phyloP scores from a whole-genome alignment of 2,113 vertebrate genomes.

The Corythornis cristatus region DNA sequence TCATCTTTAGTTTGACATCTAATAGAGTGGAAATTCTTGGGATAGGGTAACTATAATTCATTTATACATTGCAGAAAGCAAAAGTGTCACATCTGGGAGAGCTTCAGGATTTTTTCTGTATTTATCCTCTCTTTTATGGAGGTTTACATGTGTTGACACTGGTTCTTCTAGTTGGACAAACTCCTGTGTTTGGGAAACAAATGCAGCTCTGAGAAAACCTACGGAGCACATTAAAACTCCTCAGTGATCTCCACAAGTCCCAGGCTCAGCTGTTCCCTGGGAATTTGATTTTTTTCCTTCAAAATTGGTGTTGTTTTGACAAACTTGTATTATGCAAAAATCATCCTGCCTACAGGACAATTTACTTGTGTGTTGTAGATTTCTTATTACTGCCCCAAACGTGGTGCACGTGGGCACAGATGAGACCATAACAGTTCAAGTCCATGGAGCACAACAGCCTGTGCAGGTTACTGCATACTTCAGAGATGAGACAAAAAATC shows the following conservation, averaged over 20 bases:
- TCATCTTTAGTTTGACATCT: background rate
- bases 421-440: conserved; percentile 70
- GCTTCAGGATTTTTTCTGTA: background rate
- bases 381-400: conserved; percentile 74
- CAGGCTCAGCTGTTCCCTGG: background rate
- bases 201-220: background rate
- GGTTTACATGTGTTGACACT: background rate
- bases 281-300: background rate
- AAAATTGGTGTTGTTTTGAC: background rate
- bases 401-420: conserved; percentile 64
- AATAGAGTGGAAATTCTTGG: background rate
- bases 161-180: background rate
- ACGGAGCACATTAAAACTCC: background rate
- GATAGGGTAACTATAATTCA: background rate
- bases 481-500: background rate
- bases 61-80: background rate
- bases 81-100: background rate
- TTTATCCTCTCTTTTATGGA: background rate
- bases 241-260: background rate
- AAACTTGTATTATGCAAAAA: background rate
- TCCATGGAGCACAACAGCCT: conserved; percentile 41
- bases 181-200: background rate
- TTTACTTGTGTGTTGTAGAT: conserved; percentile 48
- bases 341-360: background rate
- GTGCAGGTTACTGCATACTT: conserved; percentile 51